Percentiles rank a stretch among this genome's conserved stretches.
phyloP scores from a whole-genome alignment of 2,797 vertebrate genomes.

The Lemur catta region DNA sequence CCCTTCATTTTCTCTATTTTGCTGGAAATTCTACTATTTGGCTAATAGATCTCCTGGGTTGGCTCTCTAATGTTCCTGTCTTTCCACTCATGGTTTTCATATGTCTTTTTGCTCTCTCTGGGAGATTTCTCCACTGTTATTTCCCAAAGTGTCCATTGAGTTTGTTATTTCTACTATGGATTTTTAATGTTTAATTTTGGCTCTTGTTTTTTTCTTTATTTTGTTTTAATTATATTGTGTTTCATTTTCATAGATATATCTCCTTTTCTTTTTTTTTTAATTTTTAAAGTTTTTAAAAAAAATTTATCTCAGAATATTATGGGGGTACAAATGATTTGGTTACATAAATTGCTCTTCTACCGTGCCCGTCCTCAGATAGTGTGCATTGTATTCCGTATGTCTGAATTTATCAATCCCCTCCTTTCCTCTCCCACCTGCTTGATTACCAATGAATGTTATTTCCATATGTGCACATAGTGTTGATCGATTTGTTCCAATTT shows the following conservation, averaged over 20 bases:
- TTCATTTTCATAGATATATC: not conserved
- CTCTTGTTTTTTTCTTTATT: not conserved
- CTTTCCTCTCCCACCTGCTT: too few relatives aligned
- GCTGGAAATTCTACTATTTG: not conserved
- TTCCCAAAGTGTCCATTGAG: not conserved
- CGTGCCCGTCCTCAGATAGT: too few relatives aligned
- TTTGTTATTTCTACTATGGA: not conserved
- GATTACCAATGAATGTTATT: too few relatives aligned
- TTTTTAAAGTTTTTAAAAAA: too few relatives aligned
- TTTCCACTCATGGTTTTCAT: not conserved
- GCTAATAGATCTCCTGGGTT: not conserved
- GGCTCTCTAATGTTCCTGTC: not conserved
- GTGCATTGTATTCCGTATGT: too few relatives aligned
- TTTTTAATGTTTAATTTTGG: not conserved
- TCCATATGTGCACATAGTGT: too few relatives aligned
- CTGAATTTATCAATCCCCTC: too few relatives aligned
- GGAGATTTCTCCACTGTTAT: not conserved
- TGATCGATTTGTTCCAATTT: too few relatives aligned
- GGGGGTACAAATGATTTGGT: too few relatives aligned
- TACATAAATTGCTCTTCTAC: too few relatives aligned
- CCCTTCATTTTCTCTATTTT: not conserved
- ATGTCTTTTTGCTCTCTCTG: not conserved
- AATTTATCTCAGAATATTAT: too few relatives aligned
- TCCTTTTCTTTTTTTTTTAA: not conserved
- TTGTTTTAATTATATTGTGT: not conserved